These are phyloP conservation scores for Pelvicachromis taeniatus DNA, from an alignment of 2,113 vertebrate genomes.

Conservation along the genomic window DNA sequence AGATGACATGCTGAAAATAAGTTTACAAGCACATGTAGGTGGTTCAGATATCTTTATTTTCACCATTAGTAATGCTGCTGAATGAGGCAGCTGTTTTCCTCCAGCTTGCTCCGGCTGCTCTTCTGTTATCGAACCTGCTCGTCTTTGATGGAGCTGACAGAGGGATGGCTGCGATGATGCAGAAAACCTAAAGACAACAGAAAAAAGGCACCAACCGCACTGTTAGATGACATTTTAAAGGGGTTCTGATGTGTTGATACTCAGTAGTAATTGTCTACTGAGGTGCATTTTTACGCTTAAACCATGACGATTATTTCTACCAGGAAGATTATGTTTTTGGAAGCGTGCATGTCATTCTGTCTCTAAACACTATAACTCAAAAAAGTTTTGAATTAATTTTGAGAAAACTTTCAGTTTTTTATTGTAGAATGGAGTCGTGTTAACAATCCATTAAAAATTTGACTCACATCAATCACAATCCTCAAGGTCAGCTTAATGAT, in stretches of 20 bases:
- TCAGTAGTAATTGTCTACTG: neutral
- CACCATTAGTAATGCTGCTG: neutral
- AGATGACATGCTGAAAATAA: constrained; percentile 16
- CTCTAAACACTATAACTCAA: neutral
- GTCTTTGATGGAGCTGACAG: neutral
- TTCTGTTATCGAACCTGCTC: neutral
- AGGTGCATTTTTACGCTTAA: neutral
- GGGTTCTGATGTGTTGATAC: neutral
- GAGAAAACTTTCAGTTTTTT: neutral
- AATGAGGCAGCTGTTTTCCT: neutral
- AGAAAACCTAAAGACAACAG: constrained; percentile 37
- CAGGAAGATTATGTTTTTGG: neutral
- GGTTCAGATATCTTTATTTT: neutral
- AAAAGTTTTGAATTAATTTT: neutral
- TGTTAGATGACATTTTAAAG: neutral
- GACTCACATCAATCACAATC: neutral
- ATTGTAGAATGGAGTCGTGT: neutral
- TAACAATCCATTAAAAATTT: neutral
- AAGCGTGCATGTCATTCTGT: neutral
- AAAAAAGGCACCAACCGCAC: neutral
- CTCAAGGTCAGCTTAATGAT: neutral
- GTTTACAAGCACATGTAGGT: neutral
- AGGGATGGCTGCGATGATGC: constrained; percentile 50
- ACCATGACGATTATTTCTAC: neutral
- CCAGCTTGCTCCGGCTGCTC: neutral